A percentile compares a stretch with the other conserved stretches of the same genome.
Conservation (phyloP, 1,140 invertebrate species). For the Trachelipus rathkii region DNA sequence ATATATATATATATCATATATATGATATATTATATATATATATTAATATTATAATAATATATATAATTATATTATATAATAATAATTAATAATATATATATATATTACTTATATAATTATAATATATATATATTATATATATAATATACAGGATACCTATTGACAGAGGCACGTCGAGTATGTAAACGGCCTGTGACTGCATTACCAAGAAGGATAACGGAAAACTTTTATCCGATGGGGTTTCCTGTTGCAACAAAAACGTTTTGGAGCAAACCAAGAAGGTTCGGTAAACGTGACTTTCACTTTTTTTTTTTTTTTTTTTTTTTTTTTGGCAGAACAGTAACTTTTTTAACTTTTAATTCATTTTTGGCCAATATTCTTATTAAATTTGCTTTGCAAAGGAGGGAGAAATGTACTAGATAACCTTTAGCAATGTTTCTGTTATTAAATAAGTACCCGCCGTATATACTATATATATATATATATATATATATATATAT, state of each 20-base stretch:
- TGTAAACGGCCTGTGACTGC: neutral
- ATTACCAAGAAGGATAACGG: neutral
- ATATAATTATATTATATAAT: too few species aligned
- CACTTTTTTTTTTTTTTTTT: neutral
- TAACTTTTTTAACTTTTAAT: neutral
- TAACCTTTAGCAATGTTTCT: too few species aligned
- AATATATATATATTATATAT: neutral
- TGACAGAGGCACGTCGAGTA: neutral
- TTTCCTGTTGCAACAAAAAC: neutral
- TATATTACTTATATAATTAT: neutral
- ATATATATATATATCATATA: too few species aligned
- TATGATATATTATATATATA: neutral
- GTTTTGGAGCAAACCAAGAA: neutral
- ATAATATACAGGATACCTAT: neutral
- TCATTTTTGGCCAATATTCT: slow-evolving; percentile 1
- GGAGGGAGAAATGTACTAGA: too few species aligned
- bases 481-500: too few species aligned
- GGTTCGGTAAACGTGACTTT: neutral
- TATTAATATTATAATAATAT: too few species aligned
- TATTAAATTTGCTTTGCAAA: too few species aligned
- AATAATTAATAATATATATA: too few species aligned
- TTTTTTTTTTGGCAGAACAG: neutral
- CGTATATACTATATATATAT: too few species aligned
- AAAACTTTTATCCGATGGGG: neutral
- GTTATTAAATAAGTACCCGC: too few species aligned